Conservation (phyloP, 2,888 invertebrate genomes). For the Agrotis segetum region DNA sequence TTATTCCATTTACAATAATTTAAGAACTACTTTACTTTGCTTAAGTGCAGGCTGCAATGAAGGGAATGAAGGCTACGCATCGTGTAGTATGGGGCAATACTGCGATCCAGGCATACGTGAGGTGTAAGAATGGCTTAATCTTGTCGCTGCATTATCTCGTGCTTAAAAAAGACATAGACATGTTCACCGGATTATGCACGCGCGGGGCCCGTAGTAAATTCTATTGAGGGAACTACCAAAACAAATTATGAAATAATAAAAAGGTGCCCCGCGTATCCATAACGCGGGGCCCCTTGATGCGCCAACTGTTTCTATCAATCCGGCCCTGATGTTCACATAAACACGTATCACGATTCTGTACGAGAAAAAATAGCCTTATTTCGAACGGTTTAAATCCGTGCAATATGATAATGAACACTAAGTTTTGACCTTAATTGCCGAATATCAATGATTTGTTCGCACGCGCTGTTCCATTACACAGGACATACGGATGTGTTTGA, state of each 20-base stretch:
- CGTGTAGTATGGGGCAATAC: conserved; percentile 70
- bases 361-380: conserved; percentile 44
- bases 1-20: conserved; percentile 40
- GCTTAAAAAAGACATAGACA: background rate
- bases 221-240: too few relatives aligned
- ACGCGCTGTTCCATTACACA: conserved; percentile 38
- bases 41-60: conserved; percentile 47
- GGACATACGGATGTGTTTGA: conserved; percentile 45
- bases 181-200: too few relatives aligned
- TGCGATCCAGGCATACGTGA: conserved; percentile 42
- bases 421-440: conserved; percentile 74
- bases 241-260: too few relatives aligned
- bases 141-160: background rate
- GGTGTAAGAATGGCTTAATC: background rate
- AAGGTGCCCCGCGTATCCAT: too few relatives aligned
- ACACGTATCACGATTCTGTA: background rate
- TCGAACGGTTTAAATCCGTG: conserved; percentile 65
- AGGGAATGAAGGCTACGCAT: conserved; percentile 57
- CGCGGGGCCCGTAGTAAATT: too few relatives aligned
- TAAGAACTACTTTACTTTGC: conserved; percentile 33
- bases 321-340: background rate
- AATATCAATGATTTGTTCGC: conserved; percentile 69
- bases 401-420: conserved; percentile 68
- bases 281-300: too few relatives aligned
- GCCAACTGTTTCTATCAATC: too few relatives aligned